Percentiles rank a stretch among this genome's conserved stretches.
Evolutionary conservation across 1,140 invertebrate genomes (phyloP).

Genomic region (Lamellibrachia luymesi): DNA sequence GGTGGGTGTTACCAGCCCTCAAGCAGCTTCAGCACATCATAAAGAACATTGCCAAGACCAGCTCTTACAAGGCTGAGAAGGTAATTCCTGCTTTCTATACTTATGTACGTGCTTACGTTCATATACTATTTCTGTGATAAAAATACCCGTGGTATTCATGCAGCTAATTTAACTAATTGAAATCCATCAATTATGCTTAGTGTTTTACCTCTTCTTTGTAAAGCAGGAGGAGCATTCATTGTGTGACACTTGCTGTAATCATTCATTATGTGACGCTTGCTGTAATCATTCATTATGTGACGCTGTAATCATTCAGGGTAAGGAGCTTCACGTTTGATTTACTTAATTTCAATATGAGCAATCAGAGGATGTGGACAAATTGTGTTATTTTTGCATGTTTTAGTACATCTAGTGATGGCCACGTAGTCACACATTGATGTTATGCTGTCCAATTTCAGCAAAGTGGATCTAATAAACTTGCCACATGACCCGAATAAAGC

Average conservation of each 20-base stretch:
- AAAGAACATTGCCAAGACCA: slow-evolving; percentile 58
- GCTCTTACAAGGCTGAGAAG: slow-evolving; percentile 59
- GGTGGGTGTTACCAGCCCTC: slow-evolving; percentile 57
- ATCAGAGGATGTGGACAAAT: not conserved
- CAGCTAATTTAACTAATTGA: too few species aligned
- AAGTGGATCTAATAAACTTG: too few species aligned
- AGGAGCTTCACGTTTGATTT: not conserved
- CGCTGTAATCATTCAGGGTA: not conserved
- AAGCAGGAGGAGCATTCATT: not conserved
- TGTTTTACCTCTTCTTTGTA: too few species aligned
- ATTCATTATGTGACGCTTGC: not conserved
- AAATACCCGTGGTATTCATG: too few species aligned
- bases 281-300: not conserved
- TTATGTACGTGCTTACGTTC: not conserved
- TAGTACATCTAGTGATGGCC: not conserved
- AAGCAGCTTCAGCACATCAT: slow-evolving; percentile 59
- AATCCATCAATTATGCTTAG: too few species aligned
- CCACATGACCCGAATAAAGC: too few species aligned
- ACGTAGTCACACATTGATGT: not conserved
- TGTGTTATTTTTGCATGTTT: not conserved
- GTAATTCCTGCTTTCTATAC: slow-evolving; percentile 34
- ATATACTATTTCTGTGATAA: too few species aligned
- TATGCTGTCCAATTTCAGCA: too few species aligned
- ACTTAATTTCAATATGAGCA: not conserved
- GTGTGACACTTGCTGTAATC: not conserved